These are phyloP conservation scores for Eilema depressum DNA, from an alignment of 2,888 invertebrate genomes.

Conservation along the genomic window DNA sequence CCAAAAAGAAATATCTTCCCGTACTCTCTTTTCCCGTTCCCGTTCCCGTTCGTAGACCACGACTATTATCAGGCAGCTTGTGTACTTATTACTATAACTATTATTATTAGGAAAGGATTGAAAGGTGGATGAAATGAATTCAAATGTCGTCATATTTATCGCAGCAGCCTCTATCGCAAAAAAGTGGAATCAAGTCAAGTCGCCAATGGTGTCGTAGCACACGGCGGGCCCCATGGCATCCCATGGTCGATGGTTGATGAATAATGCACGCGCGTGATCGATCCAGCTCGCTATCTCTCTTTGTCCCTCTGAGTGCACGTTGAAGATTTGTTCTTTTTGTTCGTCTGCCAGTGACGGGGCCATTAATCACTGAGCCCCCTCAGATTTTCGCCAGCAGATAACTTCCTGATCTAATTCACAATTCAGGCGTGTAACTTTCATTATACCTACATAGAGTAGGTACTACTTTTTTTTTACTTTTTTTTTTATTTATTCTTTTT, in stretches of 20 bases:
- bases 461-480: too few species aligned
- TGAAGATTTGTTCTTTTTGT: conserved; percentile 18
- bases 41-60: background rate
- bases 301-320: conserved; percentile 10
- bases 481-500: too few species aligned
- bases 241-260: conserved; percentile 26
- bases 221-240: background rate
- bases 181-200: background rate
- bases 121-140: background rate
- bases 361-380: conserved; percentile 28
- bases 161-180: background rate
- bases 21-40: background rate
- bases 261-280: conserved; percentile 32
- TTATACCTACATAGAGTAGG: too few species aligned
- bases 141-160: background rate
- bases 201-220: background rate
- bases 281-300: conserved; percentile 18
- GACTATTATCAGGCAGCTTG: background rate
- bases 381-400: background rate
- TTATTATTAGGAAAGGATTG: background rate
- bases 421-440: background rate
- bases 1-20: too few species aligned
- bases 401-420: background rate
- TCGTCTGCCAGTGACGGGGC: conserved; percentile 14
- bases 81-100: background rate